These are phyloP conservation scores for Exocentrus adspersus DNA, from an alignment of 2,888 invertebrate genomes.

Conservation along the genomic window DNA sequence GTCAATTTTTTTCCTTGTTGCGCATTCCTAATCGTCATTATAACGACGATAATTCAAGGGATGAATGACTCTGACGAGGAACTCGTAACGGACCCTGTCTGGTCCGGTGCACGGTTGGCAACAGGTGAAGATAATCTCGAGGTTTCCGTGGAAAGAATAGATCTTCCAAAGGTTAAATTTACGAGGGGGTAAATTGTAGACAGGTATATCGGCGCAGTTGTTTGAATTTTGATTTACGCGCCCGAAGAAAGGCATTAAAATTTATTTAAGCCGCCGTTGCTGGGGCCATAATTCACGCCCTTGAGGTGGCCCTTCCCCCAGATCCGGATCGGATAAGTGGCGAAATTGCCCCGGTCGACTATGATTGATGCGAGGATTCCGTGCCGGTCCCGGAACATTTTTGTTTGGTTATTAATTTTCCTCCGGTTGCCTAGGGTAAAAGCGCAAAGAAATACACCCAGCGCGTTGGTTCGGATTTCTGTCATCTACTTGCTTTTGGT, in stretches of 20 bases:
- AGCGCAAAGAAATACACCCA: too few relatives aligned
- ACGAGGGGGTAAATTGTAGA: neutral
- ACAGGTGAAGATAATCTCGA: too few relatives aligned
- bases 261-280: constrained; percentile 5
- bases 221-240: constrained; percentile 20
- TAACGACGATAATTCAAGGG: too few relatives aligned
- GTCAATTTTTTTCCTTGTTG: too few relatives aligned
- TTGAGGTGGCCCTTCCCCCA: neutral
- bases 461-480: too few relatives aligned
- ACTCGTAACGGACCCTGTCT: too few relatives aligned
- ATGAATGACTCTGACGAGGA: too few relatives aligned
- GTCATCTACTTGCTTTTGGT: too few relatives aligned
- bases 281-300: constrained; percentile 13
- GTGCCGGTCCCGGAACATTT: constrained; percentile 5
- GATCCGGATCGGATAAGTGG: constrained; percentile 15
- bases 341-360: constrained; percentile 10
- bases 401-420: neutral
- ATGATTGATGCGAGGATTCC: constrained; percentile 21
- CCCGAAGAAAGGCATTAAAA: constrained; percentile 12
- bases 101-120: too few relatives aligned
- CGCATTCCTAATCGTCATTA: too few relatives aligned
- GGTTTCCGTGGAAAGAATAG: neutral
- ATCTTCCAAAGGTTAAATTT: neutral
- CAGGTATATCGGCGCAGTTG: neutral
- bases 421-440: neutral